A percentile compares a stretch with the other conserved stretches of the same genome.
phyloP scores from a whole-genome alignment of 64 coral and sea anemone genomes.

The Actinia tenebrosa region DNA sequence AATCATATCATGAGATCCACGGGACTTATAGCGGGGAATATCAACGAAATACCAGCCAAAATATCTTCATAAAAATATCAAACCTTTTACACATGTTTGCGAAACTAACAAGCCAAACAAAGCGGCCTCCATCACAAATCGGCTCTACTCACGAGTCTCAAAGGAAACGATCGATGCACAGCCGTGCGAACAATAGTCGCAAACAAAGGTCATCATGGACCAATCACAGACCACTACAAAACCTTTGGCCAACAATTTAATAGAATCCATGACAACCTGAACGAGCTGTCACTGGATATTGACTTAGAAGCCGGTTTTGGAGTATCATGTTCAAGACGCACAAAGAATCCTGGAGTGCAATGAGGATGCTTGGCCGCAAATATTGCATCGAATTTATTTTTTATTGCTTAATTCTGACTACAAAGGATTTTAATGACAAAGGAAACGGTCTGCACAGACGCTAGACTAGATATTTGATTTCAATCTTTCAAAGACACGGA shows the following conservation, averaged over 20 bases:
- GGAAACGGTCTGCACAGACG: background rate
- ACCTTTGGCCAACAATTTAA: constrained; percentile 18
- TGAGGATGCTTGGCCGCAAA: background rate
- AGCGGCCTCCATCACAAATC: background rate
- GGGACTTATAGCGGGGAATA: background rate
- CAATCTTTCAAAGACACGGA: background rate
- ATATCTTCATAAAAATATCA: background rate
- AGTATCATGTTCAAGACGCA: background rate
- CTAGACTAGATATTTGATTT: background rate
- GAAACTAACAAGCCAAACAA: constrained; percentile 44
- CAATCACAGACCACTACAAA: constrained; percentile 6
- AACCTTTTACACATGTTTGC: constrained; percentile 52
- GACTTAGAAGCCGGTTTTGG: background rate
- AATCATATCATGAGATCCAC: background rate
- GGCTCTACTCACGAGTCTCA: background rate
- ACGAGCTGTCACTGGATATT: constrained; percentile 1
- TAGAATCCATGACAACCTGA: constrained; percentile 27
- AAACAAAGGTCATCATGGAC: constrained; percentile 33
- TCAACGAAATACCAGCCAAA: background rate
- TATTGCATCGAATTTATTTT: background rate
- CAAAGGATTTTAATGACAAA: background rate
- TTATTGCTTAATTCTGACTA: background rate
- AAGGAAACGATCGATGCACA: background rate
- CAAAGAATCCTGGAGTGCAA: background rate
- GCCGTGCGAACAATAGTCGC: background rate